Percentiles rank a stretch among this genome's conserved stretches.
Conservation (phyloP, 1,140 invertebrate species). For the Anastrepha ludens region DNA sequence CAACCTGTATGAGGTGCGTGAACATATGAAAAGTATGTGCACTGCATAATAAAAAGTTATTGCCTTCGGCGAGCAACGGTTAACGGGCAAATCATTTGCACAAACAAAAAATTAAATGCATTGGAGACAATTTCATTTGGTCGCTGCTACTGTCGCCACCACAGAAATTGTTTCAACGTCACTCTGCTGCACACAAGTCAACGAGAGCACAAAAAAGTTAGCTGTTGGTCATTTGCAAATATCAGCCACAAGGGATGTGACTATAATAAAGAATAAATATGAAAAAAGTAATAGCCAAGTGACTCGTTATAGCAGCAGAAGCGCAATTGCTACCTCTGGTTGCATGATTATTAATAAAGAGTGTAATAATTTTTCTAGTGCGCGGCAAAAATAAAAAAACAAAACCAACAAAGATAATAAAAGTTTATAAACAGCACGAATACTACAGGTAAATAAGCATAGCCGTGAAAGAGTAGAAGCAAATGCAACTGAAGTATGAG, state of each 20-base stretch:
- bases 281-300: not conserved
- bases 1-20: no score
- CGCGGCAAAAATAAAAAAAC: not conserved
- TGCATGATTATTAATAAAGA: conserved; percentile 28
- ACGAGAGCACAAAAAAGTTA: not conserved
- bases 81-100: no score
- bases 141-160: not conserved
- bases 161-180: not conserved
- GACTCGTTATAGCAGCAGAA: not conserved
- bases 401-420: not conserved
- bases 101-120: no score
- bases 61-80: no score
- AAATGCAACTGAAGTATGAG: not conserved
- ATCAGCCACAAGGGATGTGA: not conserved
- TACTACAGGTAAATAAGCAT: not conserved
- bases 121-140: not conserved
- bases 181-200: not conserved
- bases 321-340: not conserved
- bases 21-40: no score
- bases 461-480: not conserved
- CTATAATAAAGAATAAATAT: not conserved
- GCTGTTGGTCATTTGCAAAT: not conserved
- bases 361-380: not conserved
- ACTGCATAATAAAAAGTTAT: no score
- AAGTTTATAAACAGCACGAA: not conserved